Evolutionary conservation across 2,888 invertebrate species (phyloP).

Genomic region (Litoditis marina): DNA sequence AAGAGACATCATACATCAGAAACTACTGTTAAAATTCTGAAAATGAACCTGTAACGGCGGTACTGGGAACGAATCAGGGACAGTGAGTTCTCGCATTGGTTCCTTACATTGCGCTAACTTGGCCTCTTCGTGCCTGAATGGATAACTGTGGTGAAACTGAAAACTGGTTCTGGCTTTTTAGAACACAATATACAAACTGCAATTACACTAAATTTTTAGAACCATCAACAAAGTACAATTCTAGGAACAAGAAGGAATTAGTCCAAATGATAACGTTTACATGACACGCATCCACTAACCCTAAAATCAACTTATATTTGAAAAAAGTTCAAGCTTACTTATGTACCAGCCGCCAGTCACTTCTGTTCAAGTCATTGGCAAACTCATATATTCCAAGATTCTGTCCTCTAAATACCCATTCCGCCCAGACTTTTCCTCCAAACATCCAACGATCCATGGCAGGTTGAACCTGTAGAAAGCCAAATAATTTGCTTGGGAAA

Average conservation of each 20-base stretch:
- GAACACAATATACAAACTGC: too few species aligned
- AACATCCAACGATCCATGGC: conserved; percentile 59
- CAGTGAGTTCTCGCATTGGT: conserved; percentile 35
- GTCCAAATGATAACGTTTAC: too few species aligned
- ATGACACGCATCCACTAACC: neutral
- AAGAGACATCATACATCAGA: too few species aligned
- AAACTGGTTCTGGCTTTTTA: too few species aligned
- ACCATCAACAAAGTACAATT: too few species aligned
- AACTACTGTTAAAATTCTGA: too few species aligned
- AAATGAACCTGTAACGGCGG: conserved; percentile 58
- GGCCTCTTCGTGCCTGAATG: conserved; percentile 50
- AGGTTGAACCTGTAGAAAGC: conserved; percentile 56
- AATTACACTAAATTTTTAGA: too few species aligned
- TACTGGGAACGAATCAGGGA: conserved; percentile 54
- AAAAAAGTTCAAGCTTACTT: conserved; percentile 23
- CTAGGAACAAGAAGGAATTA: too few species aligned
- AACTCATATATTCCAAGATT: conserved; percentile 58
- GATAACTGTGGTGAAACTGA: too few species aligned
- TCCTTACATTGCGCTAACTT: conserved; percentile 26
- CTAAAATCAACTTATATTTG: neutral
- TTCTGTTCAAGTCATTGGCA: conserved; percentile 51
- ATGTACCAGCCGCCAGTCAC: conserved; percentile 59
- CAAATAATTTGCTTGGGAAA: too few species aligned
- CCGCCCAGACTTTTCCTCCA: conserved; percentile 51
- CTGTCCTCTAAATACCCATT: conserved; percentile 57